Percentiles rank a stretch among this genome's conserved stretches.
phyloP scores from a whole-genome alignment of 2,888 invertebrate genomes.

The Encarsia formosa region DNA sequence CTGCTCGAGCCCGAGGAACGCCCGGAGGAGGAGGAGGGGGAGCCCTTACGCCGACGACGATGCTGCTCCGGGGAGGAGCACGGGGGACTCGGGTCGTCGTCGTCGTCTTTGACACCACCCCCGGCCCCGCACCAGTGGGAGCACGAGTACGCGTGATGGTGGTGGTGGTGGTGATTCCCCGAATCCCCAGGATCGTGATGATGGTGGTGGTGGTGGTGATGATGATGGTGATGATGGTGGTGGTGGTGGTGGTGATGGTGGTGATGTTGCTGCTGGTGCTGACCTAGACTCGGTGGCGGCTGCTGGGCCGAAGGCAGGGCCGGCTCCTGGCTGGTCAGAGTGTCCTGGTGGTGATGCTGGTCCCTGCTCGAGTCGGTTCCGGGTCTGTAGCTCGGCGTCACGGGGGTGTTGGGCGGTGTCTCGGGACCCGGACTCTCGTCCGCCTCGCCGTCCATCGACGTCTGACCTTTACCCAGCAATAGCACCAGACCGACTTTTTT shows the following conservation, averaged over 20 bases:
- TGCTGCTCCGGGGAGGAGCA: slow-evolving; percentile 43
- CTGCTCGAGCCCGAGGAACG: slow-evolving; percentile 36
- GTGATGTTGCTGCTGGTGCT: slow-evolving; percentile 41
- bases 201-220: slow-evolving; percentile 48
- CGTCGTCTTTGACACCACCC: slow-evolving; percentile 44
- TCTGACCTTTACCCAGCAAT: slow-evolving; percentile 51
- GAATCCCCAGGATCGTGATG: slow-evolving; percentile 45
- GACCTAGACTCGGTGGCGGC: slow-evolving; percentile 39
- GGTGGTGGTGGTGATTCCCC: slow-evolving; percentile 48
- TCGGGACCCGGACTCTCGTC: slow-evolving; percentile 46
- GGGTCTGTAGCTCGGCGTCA: slow-evolving; percentile 47
- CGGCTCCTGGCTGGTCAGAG: slow-evolving; percentile 36
- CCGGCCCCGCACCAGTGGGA: slow-evolving; percentile 50
- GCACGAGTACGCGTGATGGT: slow-evolving; percentile 47
- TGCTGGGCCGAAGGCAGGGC: slow-evolving; percentile 36
- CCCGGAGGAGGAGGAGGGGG: slow-evolving; percentile 43
- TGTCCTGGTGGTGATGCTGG: slow-evolving; percentile 44
- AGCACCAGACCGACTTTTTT: slow-evolving; percentile 37
- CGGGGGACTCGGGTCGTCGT: slow-evolving; percentile 38
- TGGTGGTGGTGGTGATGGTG: slow-evolving; percentile 49
- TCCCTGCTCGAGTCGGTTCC: slow-evolving; percentile 31
- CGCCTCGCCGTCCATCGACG: slow-evolving; percentile 49
- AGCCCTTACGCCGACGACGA: too few relatives aligned
- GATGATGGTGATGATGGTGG: slow-evolving; percentile 49
- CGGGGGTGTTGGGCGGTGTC: slow-evolving; percentile 50